phyloP scores from a whole-genome alignment of 2,797 vertebrate species.

The Tympanoctomys barrerae region DNA sequence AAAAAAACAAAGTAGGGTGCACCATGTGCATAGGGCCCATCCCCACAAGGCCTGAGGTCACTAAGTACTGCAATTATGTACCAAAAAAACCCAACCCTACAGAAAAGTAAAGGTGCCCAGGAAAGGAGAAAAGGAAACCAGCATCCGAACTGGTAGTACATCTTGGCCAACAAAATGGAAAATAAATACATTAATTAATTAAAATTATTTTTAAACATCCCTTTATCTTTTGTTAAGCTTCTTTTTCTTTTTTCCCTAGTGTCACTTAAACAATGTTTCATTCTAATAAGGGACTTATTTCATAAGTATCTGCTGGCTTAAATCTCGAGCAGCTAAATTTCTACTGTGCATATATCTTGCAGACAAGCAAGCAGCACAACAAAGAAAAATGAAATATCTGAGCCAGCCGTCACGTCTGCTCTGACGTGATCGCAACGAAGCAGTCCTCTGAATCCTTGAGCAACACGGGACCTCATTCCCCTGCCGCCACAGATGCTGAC shows the following conservation, averaged over 20 bases:
- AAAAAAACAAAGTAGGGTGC: neutral
- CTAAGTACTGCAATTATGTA: neutral
- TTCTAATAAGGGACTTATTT: conserved; percentile 8
- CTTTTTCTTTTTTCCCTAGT: neutral
- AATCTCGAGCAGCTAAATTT: neutral
- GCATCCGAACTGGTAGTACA: neutral
- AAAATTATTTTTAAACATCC: neutral
- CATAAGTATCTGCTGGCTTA: neutral
- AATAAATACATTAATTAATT: neutral
- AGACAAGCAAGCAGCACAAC: neutral
- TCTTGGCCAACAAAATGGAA: neutral
- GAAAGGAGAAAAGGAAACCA: neutral
- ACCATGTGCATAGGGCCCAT: neutral
- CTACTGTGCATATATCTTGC: neutral
- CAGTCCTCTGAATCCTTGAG: neutral
- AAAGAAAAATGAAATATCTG: neutral
- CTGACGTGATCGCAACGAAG: neutral
- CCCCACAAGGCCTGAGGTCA: neutral
- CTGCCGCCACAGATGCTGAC: neutral
- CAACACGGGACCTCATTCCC: neutral
- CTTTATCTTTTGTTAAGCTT: neutral
- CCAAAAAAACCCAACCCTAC: too few relatives aligned
- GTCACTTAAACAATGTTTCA: neutral
- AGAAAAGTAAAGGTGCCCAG: neutral
- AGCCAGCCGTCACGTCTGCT: neutral